phyloP scores from a whole-genome alignment of 2,797 vertebrate genomes.

The Esox masquinongy region DNA sequence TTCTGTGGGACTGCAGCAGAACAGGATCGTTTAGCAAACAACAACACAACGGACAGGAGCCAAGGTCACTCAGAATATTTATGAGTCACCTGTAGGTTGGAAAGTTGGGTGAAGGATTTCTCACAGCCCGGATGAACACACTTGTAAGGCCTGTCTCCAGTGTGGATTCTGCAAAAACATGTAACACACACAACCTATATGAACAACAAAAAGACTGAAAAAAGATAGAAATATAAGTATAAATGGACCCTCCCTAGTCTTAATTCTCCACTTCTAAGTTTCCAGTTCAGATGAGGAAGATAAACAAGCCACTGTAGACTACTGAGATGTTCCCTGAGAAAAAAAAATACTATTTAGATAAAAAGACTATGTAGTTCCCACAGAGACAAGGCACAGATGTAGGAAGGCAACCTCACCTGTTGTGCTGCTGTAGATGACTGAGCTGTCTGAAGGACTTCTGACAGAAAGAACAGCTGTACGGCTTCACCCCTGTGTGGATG shows the following conservation, averaged over 20 bases:
- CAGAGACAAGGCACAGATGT: neutral
- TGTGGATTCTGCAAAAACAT: constrained; percentile 87
- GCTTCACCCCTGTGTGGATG: constrained; percentile 98
- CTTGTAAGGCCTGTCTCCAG: constrained; percentile 96
- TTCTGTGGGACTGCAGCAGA: constrained; percentile 87
- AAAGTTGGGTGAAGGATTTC: constrained; percentile 98
- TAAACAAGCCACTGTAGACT: neutral
- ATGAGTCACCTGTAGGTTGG: constrained; percentile 91
- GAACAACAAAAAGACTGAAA: constrained; percentile 24
- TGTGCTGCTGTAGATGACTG: constrained; percentile 99
- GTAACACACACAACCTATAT: constrained; percentile 6
- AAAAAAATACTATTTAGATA: neutral
- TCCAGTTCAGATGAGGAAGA: neutral
- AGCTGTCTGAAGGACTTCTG: constrained; percentile 98
- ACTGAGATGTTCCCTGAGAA: neutral
- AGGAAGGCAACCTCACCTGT: constrained; percentile 81
- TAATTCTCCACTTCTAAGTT: neutral
- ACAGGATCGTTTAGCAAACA: neutral
- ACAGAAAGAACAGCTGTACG: constrained; percentile 94
- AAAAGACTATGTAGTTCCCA: neutral
- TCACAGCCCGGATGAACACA: constrained; percentile 95
- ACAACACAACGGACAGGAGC: neutral
- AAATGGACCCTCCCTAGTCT: neutral
- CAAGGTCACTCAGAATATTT: neutral
- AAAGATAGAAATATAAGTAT: neutral